phyloP scores from a whole-genome alignment of 1,140 invertebrate genomes.

The Drosophila aff. region DNA sequence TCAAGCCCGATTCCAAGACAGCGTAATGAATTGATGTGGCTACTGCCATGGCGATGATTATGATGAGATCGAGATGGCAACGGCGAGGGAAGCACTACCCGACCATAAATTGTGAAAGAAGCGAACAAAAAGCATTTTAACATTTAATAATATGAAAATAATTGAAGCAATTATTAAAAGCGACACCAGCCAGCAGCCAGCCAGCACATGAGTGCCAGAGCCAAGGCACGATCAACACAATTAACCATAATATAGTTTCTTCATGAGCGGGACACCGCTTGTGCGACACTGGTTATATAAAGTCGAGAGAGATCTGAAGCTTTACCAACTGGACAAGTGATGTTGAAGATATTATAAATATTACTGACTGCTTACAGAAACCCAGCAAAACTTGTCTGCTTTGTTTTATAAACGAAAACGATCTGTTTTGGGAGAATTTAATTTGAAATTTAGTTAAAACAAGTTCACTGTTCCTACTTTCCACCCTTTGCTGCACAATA shows the following conservation, averaged over 20 bases:
- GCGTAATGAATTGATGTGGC: slow-evolving; percentile 74
- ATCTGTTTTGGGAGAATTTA: neutral
- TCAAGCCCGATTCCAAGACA: slow-evolving; percentile 32
- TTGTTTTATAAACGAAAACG: neutral
- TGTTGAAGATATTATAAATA: neutral
- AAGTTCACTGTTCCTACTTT: too few relatives aligned
- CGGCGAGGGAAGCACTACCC: slow-evolving; percentile 1
- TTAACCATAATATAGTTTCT: slow-evolving; percentile 65
- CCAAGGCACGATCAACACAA: slow-evolving; percentile 62
- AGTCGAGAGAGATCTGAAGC: slow-evolving; percentile 17
- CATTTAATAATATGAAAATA: slow-evolving; percentile 84
- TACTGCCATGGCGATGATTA: slow-evolving; percentile 42
- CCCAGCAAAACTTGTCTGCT: neutral
- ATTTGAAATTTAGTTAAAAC: neutral
- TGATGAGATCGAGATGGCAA: slow-evolving; percentile 34
- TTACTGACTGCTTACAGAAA: neutral
- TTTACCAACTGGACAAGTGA: neutral
- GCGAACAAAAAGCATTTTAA: slow-evolving; percentile 78
- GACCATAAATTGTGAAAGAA: slow-evolving; percentile 46
- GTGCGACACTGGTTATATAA: slow-evolving; percentile 57
- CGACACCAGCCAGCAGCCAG: neutral
- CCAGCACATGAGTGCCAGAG: slow-evolving; percentile 15
- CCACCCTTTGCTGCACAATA: neutral
- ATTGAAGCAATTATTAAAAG: slow-evolving; percentile 76
- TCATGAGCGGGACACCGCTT: slow-evolving; percentile 30